phyloP scores from a whole-genome alignment of 2,113 vertebrate genomes.

The Chlorodrepanis virens region DNA sequence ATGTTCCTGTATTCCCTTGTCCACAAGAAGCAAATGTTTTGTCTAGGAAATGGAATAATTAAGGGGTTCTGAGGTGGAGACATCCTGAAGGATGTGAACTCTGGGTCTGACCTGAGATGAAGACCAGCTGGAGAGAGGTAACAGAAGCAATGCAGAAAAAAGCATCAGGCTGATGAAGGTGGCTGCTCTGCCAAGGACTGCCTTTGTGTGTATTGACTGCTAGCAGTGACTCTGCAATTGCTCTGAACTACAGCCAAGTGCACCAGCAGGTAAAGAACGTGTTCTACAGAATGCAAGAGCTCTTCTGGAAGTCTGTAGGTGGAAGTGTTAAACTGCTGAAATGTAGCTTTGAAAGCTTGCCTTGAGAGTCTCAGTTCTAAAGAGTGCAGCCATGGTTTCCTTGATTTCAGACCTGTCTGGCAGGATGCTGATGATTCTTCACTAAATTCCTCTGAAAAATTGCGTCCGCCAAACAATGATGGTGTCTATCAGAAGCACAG shows the following conservation, averaged over 20 bases:
- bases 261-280: not conserved
- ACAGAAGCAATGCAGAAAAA: not conserved
- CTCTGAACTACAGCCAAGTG: conserved; percentile 9
- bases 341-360: not conserved
- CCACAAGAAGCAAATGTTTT: not conserved
- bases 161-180: not conserved
- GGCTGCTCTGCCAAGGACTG: not conserved
- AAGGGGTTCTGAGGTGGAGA: not conserved
- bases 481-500: not conserved
- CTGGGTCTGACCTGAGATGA: not conserved
- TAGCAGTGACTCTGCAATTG: not conserved
- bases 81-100: not conserved
- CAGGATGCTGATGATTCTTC: not conserved
- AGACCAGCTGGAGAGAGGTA: not conserved
- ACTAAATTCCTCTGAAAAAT: not conserved
- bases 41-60: not conserved
- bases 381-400: not conserved
- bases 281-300: not conserved
- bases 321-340: not conserved
- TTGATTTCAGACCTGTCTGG: not conserved
- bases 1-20: not conserved
- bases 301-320: conserved; percentile 1
- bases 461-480: not conserved
- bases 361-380: not conserved
- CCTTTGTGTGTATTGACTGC: not conserved